These are phyloP conservation scores for Lepeophtheirus salmonis DNA, from an alignment of 1,140 invertebrate genomes.

Conservation along the genomic window DNA sequence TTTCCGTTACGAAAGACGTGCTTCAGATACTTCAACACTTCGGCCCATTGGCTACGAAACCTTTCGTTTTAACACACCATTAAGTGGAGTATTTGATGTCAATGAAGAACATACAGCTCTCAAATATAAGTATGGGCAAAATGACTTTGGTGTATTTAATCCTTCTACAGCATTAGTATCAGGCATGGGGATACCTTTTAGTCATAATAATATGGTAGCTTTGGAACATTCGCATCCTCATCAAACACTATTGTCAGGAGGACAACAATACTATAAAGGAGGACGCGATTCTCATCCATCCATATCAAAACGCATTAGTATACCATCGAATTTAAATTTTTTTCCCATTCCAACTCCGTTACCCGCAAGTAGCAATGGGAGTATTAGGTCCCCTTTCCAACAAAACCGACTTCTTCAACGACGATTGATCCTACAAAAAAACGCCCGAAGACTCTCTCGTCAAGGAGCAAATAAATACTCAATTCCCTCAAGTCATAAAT, in stretches of 20 bases:
- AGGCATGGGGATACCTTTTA: too few relatives aligned
- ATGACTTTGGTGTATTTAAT: too few relatives aligned
- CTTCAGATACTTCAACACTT: neutral
- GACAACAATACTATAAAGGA: too few relatives aligned
- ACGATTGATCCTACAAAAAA: conserved; percentile 3
- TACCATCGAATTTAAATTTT: too few relatives aligned
- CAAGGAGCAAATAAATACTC: neutral
- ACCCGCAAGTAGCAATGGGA: neutral
- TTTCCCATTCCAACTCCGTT: neutral
- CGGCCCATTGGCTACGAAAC: neutral
- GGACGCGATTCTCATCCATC: neutral
- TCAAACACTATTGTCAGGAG: too few relatives aligned
- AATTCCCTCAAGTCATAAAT: neutral
- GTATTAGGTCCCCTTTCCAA: neutral
- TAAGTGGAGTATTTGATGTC: neutral
- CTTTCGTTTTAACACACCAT: neutral
- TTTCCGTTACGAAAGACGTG: neutral
- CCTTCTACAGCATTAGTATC: too few relatives aligned
- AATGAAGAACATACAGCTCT: neutral
- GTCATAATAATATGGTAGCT: too few relatives aligned
- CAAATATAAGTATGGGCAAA: too few relatives aligned
- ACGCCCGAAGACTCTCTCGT: neutral
- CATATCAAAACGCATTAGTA: neutral
- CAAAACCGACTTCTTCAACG: neutral
- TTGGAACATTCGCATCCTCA: too few relatives aligned